These are phyloP conservation scores for Parnassius smintheus DNA, from an alignment of 2,888 invertebrate species.

Conservation along the genomic window DNA sequence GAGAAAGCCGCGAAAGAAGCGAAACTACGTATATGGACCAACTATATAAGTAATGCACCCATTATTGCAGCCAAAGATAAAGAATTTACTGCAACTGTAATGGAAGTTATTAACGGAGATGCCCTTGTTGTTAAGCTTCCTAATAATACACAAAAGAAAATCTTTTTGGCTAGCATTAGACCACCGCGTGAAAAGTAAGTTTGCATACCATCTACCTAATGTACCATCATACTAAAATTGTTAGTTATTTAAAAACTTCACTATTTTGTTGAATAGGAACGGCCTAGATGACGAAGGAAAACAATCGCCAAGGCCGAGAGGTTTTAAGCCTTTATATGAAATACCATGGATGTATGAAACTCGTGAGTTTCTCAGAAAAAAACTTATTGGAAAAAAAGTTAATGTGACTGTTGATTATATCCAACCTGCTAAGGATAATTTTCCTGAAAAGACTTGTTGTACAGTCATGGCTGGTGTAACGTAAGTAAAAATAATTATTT, in stretches of 20 bases:
- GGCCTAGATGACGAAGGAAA: constrained; percentile 85
- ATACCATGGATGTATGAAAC: constrained; percentile 99
- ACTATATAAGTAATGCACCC: constrained; percentile 89
- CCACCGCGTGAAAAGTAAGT: constrained; percentile 90
- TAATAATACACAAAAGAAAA: constrained; percentile 91
- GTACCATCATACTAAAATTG: not conserved
- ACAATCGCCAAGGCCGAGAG: constrained; percentile 85
- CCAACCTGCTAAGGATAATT: constrained; percentile 95
- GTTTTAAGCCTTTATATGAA: constrained; percentile 95
- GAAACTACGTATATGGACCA: constrained; percentile 93
- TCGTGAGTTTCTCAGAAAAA: constrained; percentile 97
- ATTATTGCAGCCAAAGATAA: constrained; percentile 88
- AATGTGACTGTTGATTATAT: constrained; percentile 96
- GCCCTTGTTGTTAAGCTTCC: constrained; percentile 91
- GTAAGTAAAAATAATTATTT: constrained; percentile 48
- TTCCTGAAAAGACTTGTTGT: constrained; percentile 97
- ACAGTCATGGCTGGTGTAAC: constrained; percentile 89
- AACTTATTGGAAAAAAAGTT: constrained; percentile 96
- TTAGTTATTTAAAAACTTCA: too few relatives aligned
- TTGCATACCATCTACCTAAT: not conserved
- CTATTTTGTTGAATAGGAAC: constrained; percentile 34
- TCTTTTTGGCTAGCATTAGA: constrained; percentile 97
- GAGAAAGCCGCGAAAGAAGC: constrained; percentile 94
- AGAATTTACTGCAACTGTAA: constrained; percentile 90
- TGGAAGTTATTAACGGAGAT: constrained; percentile 97